These are phyloP conservation scores for Heliconius ethilla DNA, from an alignment of 2,888 invertebrate genomes.

Conservation along the genomic window DNA sequence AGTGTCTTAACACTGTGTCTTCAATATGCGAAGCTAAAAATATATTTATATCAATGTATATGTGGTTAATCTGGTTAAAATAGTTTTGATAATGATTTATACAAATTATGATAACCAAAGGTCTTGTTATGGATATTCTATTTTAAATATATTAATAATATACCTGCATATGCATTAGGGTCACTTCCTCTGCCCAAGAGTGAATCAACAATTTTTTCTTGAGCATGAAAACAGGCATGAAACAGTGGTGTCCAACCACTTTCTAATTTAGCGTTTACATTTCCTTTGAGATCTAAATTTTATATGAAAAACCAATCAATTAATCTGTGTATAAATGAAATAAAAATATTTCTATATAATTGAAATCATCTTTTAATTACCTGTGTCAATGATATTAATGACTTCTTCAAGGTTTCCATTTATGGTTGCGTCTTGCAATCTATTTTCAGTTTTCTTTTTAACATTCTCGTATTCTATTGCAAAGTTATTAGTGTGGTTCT, in stretches of 20 bases:
- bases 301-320: background rate
- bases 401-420: conserved; percentile 65
- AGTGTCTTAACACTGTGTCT: no score
- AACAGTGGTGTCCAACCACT: conserved; percentile 84
- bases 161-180: conserved; percentile 78
- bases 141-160: conserved; percentile 20
- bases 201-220: conserved; percentile 74
- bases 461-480: conserved; percentile 49
- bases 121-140: background rate
- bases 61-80: no score
- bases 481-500: conserved; percentile 27
- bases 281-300: conserved; percentile 61
- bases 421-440: conserved; percentile 69
- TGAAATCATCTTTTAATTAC: conserved; percentile 45
- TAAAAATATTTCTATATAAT: background rate
- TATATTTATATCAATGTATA: no score
- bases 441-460: conserved; percentile 63
- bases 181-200: conserved; percentile 82
- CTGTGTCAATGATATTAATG: conserved; percentile 57
- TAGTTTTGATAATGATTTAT: no score
- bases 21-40: no score
- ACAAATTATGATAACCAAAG: background rate
- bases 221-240: conserved; percentile 82
- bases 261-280: conserved; percentile 69
- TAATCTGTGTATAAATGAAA: conserved; percentile 26